Percentiles rank a stretch among this genome's conserved stretches.
Conservation (phyloP, 2,888 invertebrate genomes). For the Trachelus troglodyta region DNA sequence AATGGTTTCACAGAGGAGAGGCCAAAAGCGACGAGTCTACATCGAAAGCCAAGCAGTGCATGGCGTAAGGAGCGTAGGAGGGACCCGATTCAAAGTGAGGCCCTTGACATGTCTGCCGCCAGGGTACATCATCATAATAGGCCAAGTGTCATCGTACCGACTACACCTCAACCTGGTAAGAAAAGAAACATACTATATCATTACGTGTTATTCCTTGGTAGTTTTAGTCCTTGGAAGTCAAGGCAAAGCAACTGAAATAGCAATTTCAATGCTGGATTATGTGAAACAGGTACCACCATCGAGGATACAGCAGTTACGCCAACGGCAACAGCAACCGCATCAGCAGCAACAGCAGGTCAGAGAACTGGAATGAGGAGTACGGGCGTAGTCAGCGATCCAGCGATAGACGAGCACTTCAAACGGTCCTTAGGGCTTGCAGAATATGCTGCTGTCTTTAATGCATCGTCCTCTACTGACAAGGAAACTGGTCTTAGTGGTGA, state of each 20-base stretch:
- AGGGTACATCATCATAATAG: conserved; percentile 56
- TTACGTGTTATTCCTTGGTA: not conserved
- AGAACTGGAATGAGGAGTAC: conserved; percentile 56
- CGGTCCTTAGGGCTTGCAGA: conserved; percentile 86
- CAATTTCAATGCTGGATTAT: not conserved
- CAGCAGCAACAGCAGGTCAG: conserved; percentile 50
- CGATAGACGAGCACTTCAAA: conserved; percentile 95
- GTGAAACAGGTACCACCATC: conserved; percentile 53
- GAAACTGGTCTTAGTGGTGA: conserved; percentile 62
- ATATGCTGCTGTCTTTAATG: conserved; percentile 63
- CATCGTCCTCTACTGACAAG: conserved; percentile 54
- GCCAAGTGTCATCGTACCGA: conserved; percentile 62
- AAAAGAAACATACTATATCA: not conserved
- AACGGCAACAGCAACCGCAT: conserved; percentile 51
- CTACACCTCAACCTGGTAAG: conserved; percentile 55
- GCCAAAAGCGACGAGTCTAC: conserved; percentile 58
- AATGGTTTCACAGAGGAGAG: conserved; percentile 51
- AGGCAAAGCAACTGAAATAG: not conserved
- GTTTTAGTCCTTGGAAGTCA: not conserved
- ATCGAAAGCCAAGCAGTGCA: conserved; percentile 62
- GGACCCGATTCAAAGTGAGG: conserved; percentile 63
- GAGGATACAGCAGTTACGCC: conserved; percentile 61
- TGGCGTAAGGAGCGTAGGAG: conserved; percentile 63
- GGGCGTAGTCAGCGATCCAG: conserved; percentile 76
- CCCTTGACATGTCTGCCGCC: conserved; percentile 63